Percentiles rank a stretch among this genome's conserved stretches.
Conservation (phyloP, 2,888 invertebrate genomes). For the Lepas anatifera region DNA sequence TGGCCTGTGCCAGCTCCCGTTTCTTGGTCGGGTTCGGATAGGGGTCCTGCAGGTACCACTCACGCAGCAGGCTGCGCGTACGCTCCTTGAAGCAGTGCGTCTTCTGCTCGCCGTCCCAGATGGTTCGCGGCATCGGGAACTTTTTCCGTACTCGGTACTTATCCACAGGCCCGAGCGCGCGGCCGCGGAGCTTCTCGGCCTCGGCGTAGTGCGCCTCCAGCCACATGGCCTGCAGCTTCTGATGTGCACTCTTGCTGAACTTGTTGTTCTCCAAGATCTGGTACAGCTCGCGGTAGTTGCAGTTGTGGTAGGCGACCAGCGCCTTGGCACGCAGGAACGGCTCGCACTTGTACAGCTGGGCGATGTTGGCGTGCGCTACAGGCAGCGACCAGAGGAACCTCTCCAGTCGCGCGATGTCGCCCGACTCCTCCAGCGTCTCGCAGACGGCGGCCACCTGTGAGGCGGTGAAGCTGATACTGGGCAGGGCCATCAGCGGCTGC, state of each 20-base stretch:
- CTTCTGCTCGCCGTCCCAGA: conserved; percentile 94
- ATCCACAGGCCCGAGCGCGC: conserved; percentile 86
- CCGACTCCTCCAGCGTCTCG: conserved; percentile 91
- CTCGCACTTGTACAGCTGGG: conserved; percentile 64
- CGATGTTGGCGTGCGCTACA: conserved; percentile 71
- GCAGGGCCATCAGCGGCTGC: conserved; percentile 38
- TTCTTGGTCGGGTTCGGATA: conserved; percentile 91
- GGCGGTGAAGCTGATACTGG: conserved; percentile 67
- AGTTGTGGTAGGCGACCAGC: conserved; percentile 79
- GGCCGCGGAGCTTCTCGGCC: conserved; percentile 75
- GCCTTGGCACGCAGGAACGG: conserved; percentile 75
- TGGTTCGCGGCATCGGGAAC: conserved; percentile 79
- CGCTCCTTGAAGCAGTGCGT: conserved; percentile 93
- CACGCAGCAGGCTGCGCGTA: conserved; percentile 82
- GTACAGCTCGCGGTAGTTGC: conserved; percentile 78
- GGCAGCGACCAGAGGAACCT: conserved; percentile 83
- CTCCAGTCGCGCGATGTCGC: conserved; percentile 76
- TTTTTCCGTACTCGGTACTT: conserved; percentile 88
- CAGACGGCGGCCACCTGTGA: conserved; percentile 81
- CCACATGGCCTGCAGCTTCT: conserved; percentile 82
- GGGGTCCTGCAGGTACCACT: conserved; percentile 98
- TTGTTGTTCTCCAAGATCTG: conserved; percentile 77
- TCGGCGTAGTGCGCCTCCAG: conserved; percentile 87
- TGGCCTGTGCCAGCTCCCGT: conserved; percentile 76
- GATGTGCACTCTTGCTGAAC: conserved; percentile 78